Evolutionary conservation across 2,113 vertebrate genomes (phyloP).

Genomic region (Melospiza melodia): DNA sequence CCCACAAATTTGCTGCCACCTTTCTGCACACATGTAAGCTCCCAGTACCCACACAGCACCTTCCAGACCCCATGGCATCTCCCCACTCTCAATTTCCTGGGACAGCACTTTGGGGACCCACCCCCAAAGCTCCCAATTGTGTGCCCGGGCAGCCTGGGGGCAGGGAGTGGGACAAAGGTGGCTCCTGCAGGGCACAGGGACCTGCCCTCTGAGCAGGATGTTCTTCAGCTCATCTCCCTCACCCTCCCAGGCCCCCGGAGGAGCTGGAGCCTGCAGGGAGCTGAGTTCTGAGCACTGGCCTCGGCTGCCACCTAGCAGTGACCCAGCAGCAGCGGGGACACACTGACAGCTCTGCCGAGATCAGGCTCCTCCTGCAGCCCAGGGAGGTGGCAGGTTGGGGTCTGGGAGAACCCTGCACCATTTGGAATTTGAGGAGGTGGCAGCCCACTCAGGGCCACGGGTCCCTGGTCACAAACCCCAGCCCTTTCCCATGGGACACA

Average conservation of each 20-base stretch:
- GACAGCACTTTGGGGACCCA: neutral
- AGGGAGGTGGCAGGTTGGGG: neutral
- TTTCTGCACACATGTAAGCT: neutral
- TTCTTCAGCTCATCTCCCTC: neutral
- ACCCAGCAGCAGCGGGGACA: neutral
- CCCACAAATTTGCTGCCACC: neutral
- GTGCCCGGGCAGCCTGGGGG: neutral
- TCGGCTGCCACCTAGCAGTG: slow-evolving; percentile 6
- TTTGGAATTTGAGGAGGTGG: neutral
- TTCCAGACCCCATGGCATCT: neutral
- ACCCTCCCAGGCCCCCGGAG: neutral
- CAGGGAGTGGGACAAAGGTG: rapidly evolving
- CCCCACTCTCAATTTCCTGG: neutral
- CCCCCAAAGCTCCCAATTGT: neutral
- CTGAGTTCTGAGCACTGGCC: neutral
- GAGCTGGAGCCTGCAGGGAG: neutral
- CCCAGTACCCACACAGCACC: rapidly evolving
- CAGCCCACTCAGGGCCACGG: neutral
- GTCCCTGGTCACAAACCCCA: neutral
- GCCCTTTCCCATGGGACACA: neutral
- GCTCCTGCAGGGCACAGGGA: rapidly evolving
- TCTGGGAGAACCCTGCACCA: neutral
- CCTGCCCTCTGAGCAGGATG: neutral
- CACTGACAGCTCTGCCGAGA: neutral
- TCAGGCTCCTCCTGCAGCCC: neutral